Base-by-base conservation (phyloP, 2,888 invertebrate species). In the Tenodera sinensis region DNA sequence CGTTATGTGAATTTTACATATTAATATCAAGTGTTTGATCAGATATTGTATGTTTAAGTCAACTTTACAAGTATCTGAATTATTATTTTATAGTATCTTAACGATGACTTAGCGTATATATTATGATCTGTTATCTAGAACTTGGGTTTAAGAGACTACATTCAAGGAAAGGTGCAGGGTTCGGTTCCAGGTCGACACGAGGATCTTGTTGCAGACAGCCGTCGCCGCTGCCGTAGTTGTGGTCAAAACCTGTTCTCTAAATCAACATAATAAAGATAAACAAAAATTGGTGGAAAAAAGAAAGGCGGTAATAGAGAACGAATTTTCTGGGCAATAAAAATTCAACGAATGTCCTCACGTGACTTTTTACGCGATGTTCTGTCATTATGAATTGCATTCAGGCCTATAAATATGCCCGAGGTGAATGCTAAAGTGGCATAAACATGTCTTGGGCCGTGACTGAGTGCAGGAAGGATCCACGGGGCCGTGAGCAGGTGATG, bases 191-290 rank as follows among this genome's bases (percentile, higher is more conserved):
- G 54, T 25, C 15, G 54, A 8, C 54, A 71, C 20, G 54, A 71
- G 54, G 3, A 71, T 71, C 20, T 20, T 20, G 54, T 2, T 6
- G 54, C 54, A 71, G 54, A 71, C 54, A 71, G 20, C 2, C 15
- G 54, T 54, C 54, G 54, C 54, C 54, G 54, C 54, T 20, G 54
- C 25, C 54, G 54, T 8, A 7, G 54, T 25, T 20, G 54, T 71
- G 25, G 54, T 6, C 54, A 71, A 86, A 86, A 86, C 86, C 86
- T 86, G 86, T 86, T 86, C 86, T 86, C 28, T 86, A 84, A 34
- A 71, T 86, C 86, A 86, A 71, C 54, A 71, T 71, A 86, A 86
- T 86, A 81, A 86, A 86, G 54, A 86, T 86, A 86, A 28, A 86
- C 71, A 86, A 54, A 86, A 86, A 54, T 86, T 12, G 71, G 20